These are phyloP conservation scores for Conus betulinus DNA, from an alignment of 1,140 invertebrate genomes.

Conservation along the genomic window DNA sequence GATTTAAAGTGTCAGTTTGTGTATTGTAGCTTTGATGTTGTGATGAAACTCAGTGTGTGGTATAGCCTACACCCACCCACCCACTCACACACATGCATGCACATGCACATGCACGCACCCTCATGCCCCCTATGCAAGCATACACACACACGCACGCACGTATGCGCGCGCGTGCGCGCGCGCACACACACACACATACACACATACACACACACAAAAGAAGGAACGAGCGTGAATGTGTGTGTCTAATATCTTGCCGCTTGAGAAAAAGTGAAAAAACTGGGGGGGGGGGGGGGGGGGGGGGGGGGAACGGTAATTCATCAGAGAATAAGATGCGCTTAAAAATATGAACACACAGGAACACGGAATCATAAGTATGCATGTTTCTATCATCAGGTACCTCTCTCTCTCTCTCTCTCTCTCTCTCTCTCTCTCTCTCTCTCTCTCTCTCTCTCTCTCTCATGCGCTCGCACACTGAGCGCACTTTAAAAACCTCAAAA, in stretches of 20 bases:
- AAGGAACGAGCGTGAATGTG: not conserved
- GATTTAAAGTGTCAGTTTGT: too few species aligned
- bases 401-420: too few species aligned
- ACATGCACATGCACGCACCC: constrained; percentile 4
- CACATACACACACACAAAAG: not conserved
- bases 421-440: too few species aligned
- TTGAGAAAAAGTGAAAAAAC: not conserved
- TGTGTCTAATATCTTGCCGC: not conserved
- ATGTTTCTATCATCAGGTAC: too few species aligned
- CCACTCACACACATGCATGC: not conserved
- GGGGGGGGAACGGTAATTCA: too few species aligned
- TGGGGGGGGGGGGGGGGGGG: too few species aligned
- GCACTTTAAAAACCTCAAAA: too few species aligned
- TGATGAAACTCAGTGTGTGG: too few species aligned
- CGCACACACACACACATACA: constrained; percentile 2
- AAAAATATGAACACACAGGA: not conserved
- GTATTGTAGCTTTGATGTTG: too few species aligned
- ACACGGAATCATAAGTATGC: not conserved
- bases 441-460: too few species aligned
- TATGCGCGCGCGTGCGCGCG: not conserved
- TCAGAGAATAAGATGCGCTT: not conserved
- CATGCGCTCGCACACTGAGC: too few species aligned
- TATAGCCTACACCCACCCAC: not conserved
- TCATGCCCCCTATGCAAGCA: not conserved
- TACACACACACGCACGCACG: constrained; percentile 4